Evolutionary conservation across 2,888 invertebrate genomes (phyloP).

Genomic region (Sinotaia quadrata): DNA sequence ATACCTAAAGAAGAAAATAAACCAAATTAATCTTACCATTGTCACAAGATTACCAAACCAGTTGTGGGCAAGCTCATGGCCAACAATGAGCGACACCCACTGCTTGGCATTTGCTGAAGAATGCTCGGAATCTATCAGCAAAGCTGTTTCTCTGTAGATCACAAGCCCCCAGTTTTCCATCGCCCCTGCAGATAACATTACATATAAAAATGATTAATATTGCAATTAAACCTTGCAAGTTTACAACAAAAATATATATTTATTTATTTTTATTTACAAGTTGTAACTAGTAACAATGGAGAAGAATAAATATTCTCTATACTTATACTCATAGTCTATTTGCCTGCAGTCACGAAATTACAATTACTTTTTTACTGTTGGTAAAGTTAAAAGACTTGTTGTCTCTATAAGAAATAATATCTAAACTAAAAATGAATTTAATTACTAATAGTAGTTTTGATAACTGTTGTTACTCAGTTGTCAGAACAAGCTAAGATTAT

Average conservation of each 20-base stretch:
- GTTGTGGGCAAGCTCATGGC: conserved; percentile 94
- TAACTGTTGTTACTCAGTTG: too few relatives aligned
- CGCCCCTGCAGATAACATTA: conserved; percentile 77
- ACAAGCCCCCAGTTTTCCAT: conserved; percentile 99
- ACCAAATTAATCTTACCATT: conserved; percentile 77
- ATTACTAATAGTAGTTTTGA: too few relatives aligned
- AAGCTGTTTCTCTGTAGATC: conserved; percentile 90
- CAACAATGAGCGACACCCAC: conserved; percentile 80
- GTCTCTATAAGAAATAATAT: too few relatives aligned
- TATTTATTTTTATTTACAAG: too few relatives aligned
- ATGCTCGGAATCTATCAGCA: conserved; percentile 90
- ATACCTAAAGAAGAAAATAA: not conserved
- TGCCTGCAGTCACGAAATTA: not conserved
- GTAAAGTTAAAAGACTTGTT: too few relatives aligned
- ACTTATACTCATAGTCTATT: not conserved
- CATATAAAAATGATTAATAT: too few relatives aligned
- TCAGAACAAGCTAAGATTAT: not conserved
- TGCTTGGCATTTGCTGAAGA: conserved; percentile 80
- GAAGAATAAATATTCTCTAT: not conserved
- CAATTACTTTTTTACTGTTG: too few relatives aligned
- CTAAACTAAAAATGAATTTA: too few relatives aligned
- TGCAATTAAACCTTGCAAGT: too few relatives aligned
- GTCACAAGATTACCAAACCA: conserved; percentile 99
- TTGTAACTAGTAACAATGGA: too few relatives aligned
- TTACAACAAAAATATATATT: too few relatives aligned